Evolutionary conservation across 2,113 vertebrate species (phyloP), one percentile per base, ranked within the genome.

Genomic region (Odobenus rosmarus): DNA sequence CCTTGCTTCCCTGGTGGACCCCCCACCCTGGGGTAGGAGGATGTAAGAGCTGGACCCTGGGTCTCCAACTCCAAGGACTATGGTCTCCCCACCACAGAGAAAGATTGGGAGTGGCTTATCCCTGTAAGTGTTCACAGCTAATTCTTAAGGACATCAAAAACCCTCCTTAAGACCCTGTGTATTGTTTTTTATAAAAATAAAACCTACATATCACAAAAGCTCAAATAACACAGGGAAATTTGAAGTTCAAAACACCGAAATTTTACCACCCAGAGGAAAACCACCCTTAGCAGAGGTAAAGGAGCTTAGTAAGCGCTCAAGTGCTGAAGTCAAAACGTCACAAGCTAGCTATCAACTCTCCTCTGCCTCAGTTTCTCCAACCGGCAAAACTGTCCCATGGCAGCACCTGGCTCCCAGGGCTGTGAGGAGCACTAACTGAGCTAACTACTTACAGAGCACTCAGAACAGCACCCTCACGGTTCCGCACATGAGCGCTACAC

Each of bases 401-500:
- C 26, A 49, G 79, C 46, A 24, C 71, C 53, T 26, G 21, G 8
- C 61, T 14, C 31, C 8, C 28, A 10, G 28, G 15, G 13, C 42
- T 24, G 23, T 31, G 3, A 72, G 62, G 28, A 49, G 86, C 28
- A n/a, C 33, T 23, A 24, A 33, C 3, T 11, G 4, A 42, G 26
- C 36, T 19, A n/a, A 59, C 12, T 7, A 18, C 64, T 21, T 39
- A 5, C 7, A 36, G 76, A 49, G 24, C 10, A 42, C 21, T 4
- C 9, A 19, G 72, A 26, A 62, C 21, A 31, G 57, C n/a, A 71
- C 39, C 13, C 21, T 13, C 42, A 33, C 33, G 7, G 26, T 16
- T 49, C 23, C 0, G 0, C 11, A 42, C 12, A 21, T 26, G 46
- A 0, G 24, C 16, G 4, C 36, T 21, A 7, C 16, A 10, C 36